These are phyloP conservation scores for Scopus umbretta DNA, from an alignment of 2,113 vertebrate genomes.

Conservation along the genomic window DNA sequence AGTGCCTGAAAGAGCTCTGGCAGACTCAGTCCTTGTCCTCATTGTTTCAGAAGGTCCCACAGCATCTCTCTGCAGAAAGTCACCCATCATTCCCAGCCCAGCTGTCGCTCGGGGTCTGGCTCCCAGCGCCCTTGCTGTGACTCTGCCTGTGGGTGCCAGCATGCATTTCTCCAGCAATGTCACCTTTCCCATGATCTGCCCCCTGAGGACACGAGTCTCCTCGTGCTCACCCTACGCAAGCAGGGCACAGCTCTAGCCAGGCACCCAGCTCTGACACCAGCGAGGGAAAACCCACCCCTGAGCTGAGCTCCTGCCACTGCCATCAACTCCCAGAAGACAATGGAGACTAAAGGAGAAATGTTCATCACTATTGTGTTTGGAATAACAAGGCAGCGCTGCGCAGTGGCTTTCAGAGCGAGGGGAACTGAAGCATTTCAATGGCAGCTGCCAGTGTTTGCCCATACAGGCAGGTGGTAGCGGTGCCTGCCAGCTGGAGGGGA, in stretches of 20 bases:
- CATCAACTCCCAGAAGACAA: neutral
- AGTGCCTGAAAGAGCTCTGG: neutral
- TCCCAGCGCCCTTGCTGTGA: neutral
- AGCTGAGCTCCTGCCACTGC: neutral
- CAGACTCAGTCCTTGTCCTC: neutral
- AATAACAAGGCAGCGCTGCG: neutral
- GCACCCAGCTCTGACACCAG: neutral
- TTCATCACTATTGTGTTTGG: rapidly evolving
- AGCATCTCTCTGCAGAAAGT: neutral
- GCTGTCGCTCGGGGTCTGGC: neutral
- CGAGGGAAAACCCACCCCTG: neutral
- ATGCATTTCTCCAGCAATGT: neutral
- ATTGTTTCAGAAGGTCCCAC: neutral
- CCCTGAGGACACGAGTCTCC: rapidly evolving
- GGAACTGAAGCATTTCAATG: neutral
- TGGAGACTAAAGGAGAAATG: neutral
- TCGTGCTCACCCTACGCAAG: rapidly evolving
- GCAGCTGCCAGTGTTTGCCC: slow-evolving; percentile 17
- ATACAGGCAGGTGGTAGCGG: neutral
- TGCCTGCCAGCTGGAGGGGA: neutral
- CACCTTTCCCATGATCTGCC: neutral
- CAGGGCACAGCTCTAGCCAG: neutral
- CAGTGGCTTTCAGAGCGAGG: neutral
- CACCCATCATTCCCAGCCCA: neutral
- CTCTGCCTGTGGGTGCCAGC: neutral